These are phyloP conservation scores for Labeo calbasu DNA, from an alignment of 2,797 vertebrate species.

Conservation along the genomic window DNA sequence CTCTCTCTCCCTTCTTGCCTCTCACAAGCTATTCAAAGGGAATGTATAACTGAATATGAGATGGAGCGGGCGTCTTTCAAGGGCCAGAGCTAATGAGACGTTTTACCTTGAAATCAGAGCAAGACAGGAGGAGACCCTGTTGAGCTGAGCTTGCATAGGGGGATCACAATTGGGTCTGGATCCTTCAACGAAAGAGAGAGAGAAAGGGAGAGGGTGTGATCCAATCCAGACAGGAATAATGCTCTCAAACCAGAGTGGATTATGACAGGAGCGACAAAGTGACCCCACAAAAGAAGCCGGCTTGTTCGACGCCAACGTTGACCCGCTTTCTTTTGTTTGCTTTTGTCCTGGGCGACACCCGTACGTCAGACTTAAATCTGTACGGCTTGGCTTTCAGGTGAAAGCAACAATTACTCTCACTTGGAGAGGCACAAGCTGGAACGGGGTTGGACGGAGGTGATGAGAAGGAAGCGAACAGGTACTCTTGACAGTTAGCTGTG, in stretches of 20 bases:
- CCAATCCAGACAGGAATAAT: slow-evolving; percentile 63
- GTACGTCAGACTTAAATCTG: slow-evolving; percentile 31
- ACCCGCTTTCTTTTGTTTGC: slow-evolving; percentile 41
- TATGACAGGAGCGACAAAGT: slow-evolving; percentile 64
- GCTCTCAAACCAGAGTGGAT: slow-evolving; percentile 66
- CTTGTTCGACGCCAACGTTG: slow-evolving; percentile 62
- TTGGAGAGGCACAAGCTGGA: slow-evolving; percentile 67
- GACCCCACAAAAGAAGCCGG: slow-evolving; percentile 61
- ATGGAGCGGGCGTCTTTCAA: slow-evolving; percentile 80
- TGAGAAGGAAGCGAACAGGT: slow-evolving; percentile 70
- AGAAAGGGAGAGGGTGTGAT: slow-evolving; percentile 48
- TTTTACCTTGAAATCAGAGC: slow-evolving; percentile 83
- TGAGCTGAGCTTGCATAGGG: slow-evolving; percentile 73
- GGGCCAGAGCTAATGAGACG: slow-evolving; percentile 81
- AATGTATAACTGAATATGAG: slow-evolving; percentile 84
- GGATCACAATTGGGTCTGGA: slow-evolving; percentile 67
- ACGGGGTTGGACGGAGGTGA: slow-evolving; percentile 64
- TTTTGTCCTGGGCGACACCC: slow-evolving; percentile 38
- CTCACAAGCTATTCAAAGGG: slow-evolving; percentile 78
- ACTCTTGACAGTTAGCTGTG: slow-evolving; percentile 76
- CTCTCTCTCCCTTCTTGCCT: slow-evolving; percentile 64
- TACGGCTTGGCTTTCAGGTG: slow-evolving; percentile 62
- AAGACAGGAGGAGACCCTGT: slow-evolving; percentile 68
- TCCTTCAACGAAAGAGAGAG: slow-evolving; percentile 60
- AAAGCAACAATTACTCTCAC: slow-evolving; percentile 71